These are phyloP conservation scores for Nephila pilipes DNA, from an alignment of 1,140 invertebrate species.

Conservation along the genomic window DNA sequence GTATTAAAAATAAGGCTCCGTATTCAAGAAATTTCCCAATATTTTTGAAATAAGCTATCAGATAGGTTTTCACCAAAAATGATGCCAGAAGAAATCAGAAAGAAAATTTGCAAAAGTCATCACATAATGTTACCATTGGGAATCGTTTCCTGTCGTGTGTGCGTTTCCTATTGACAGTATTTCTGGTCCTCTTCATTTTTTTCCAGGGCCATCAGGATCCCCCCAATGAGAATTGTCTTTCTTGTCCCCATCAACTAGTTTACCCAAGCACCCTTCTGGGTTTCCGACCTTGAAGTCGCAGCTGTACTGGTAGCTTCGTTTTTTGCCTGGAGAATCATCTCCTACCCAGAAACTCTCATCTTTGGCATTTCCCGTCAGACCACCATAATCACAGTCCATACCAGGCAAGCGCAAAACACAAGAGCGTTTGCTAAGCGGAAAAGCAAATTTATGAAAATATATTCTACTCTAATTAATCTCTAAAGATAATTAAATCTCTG, in stretches of 20 bases:
- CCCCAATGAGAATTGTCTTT: conserved; percentile 68
- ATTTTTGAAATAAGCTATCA: too few relatives aligned
- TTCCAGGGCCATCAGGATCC: conserved; percentile 61
- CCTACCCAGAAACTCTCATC: conserved; percentile 80
- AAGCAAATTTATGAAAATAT: too few relatives aligned
- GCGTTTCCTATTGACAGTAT: background rate
- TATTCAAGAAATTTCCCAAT: too few relatives aligned
- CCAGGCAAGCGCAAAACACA: conserved; percentile 64
- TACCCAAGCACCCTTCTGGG: conserved; percentile 68
- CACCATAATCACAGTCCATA: conserved; percentile 81
- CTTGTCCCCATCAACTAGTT: conserved; percentile 62
- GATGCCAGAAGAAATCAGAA: too few relatives aligned
- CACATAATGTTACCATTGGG: background rate
- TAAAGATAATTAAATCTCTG: too few relatives aligned
- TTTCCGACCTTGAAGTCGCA: conserved; percentile 68
- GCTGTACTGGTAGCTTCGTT: conserved; percentile 38
- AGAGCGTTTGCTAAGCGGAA: conserved; percentile 57
- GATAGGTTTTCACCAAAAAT: too few relatives aligned
- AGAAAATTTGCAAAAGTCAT: background rate
- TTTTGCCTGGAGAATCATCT: conserved; percentile 80
- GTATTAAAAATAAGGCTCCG: too few relatives aligned
- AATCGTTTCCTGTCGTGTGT: background rate
- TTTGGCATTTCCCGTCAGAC: conserved; percentile 80
- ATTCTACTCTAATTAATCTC: too few relatives aligned
- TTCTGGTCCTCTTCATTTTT: conserved; percentile 19